Conservation (phyloP, 35 echinoderm and acorn worm genomes). For the Ptychodera flava region DNA sequence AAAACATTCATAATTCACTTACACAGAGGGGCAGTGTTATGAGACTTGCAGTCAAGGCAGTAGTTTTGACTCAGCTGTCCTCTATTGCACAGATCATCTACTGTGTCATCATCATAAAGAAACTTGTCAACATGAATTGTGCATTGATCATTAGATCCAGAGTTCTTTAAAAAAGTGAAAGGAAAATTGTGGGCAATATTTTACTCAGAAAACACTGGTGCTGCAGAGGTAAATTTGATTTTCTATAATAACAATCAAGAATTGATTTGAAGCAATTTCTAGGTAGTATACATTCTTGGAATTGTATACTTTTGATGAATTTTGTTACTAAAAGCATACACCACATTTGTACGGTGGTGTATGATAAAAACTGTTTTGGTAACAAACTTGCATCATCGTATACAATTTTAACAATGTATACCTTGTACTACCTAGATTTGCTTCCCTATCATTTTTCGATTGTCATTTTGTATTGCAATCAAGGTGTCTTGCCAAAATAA, state of each 20-base stretch:
- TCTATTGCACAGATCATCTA: slow-evolving; percentile 57
- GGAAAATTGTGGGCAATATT: not conserved
- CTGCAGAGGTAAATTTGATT: too few species aligned
- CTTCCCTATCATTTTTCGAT: not conserved
- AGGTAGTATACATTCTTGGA: not conserved
- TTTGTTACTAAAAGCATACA: too few species aligned
- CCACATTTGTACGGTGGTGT: too few species aligned
- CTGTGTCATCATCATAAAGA: slow-evolving; percentile 50
- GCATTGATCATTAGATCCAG: not conserved
- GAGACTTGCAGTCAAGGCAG: slow-evolving; percentile 45
- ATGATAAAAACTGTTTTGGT: too few species aligned
- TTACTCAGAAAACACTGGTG: too few species aligned
- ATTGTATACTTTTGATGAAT: not conserved
- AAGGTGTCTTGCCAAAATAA: not conserved
- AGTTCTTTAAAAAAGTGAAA: not conserved
- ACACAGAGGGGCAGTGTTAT: slow-evolving; percentile 46
- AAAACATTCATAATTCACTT: too few species aligned
- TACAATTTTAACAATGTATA: too few species aligned
- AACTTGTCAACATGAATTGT: slow-evolving; percentile 53
- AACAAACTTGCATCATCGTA: too few species aligned
- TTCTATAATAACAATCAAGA: too few species aligned
- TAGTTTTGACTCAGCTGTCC: slow-evolving; percentile 48
- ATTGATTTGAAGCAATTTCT: not conserved
- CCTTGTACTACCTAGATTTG: not conserved
- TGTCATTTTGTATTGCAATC: not conserved